Conservation (phyloP, 2,797 vertebrate genomes). For the Spheniscus humboldti region DNA sequence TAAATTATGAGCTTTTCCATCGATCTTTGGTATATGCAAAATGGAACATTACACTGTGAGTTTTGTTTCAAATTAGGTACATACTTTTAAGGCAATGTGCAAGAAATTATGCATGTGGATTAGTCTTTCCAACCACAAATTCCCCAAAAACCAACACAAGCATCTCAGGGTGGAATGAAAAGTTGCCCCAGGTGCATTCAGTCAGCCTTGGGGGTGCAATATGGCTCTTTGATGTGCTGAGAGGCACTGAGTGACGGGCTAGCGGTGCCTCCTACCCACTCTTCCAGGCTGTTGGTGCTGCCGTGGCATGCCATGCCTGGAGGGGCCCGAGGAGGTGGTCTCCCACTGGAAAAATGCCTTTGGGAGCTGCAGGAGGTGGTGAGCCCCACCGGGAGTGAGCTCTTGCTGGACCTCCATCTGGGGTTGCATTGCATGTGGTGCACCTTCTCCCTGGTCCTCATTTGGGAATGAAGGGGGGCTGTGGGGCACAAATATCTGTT, state of each 20-base stretch:
- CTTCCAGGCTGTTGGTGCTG: neutral
- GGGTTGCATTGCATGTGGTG: neutral
- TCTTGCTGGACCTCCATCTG: neutral
- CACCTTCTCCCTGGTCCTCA: neutral
- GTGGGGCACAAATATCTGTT: neutral
- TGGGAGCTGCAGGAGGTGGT: neutral
- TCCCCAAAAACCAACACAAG: neutral
- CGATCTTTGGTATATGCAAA: neutral
- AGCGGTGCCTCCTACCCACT: neutral
- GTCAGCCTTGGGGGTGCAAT: neutral
- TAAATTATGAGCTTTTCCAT: neutral
- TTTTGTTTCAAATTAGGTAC: neutral
- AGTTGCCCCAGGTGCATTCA: neutral
- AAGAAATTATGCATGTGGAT: neutral
- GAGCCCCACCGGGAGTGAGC: neutral
- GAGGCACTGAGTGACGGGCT: neutral
- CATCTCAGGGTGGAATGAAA: neutral
- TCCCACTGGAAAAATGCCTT: neutral
- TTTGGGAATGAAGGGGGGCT: rapidly evolving
- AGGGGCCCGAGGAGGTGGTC: neutral
- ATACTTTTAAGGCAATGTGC: neutral
- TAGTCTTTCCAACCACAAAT: conserved; percentile 23
- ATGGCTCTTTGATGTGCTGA: neutral
- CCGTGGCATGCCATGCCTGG: rapidly evolving
- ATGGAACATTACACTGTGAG: neutral